A percentile compares a stretch with the other conserved stretches of the same genome.
Evolutionary conservation across 30 jellyfish, hydroid and myxozoan genomes (phyloP).

Genomic region (Turritopsis rubra): DNA sequence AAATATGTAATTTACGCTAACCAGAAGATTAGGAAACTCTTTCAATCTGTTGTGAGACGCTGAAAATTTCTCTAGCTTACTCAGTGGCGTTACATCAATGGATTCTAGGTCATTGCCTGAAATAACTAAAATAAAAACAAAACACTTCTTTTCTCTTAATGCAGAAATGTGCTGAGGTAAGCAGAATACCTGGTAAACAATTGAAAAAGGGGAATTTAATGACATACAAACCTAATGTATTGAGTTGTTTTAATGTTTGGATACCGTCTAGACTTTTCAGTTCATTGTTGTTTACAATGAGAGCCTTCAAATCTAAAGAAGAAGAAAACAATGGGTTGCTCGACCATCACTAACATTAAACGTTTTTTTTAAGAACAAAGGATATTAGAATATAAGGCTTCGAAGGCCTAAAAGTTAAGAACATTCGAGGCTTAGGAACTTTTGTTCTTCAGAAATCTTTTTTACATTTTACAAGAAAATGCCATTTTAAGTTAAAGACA

Average conservation of each 20-base stretch:
- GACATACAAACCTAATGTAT: conserved; percentile 49
- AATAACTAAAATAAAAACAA: conserved; percentile 41
- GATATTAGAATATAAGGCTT: background rate
- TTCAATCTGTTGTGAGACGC: conserved; percentile 45
- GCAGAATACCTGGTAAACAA: background rate
- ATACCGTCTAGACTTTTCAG: conserved; percentile 43
- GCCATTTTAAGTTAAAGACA: too few species aligned
- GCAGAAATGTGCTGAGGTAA: too few species aligned
- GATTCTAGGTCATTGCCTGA: conserved; percentile 47
- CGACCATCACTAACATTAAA: too few species aligned
- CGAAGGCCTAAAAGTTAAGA: too few species aligned
- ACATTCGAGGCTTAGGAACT: too few species aligned
- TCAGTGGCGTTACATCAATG: conserved; percentile 32
- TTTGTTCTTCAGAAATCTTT: too few species aligned
- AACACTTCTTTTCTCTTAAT: too few species aligned
- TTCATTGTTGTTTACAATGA: conserved; percentile 59
- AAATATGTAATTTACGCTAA: conserved; percentile 15
- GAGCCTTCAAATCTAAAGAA: conserved; percentile 56
- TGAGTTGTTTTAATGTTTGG: conserved; percentile 31
- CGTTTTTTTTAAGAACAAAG: background rate
- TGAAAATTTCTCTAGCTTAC: conserved; percentile 46
- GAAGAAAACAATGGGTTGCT: background rate
- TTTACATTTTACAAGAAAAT: too few species aligned
- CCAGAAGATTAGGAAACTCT: conserved; percentile 53
- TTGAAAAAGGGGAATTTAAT: background rate